Evolutionary conservation across 2,113 vertebrate genomes (phyloP).

Genomic region (Clarias magur): DNA sequence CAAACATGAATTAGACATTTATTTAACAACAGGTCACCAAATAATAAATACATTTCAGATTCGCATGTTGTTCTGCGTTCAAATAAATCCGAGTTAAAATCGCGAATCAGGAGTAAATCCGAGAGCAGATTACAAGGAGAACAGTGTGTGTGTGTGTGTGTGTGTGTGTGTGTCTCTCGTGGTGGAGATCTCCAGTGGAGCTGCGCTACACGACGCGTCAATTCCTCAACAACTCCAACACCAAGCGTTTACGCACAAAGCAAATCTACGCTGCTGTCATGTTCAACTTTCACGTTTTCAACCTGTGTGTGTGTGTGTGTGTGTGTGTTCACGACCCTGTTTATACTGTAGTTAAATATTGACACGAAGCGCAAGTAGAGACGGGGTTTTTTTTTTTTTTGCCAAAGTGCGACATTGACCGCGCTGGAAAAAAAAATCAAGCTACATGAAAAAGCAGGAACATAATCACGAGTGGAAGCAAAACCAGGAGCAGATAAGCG

Average conservation of each 20-base stretch:
- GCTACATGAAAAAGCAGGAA: slow-evolving; percentile 13
- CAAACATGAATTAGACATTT: background rate
- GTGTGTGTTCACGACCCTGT: background rate
- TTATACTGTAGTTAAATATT: slow-evolving; percentile 66
- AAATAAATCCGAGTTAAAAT: slow-evolving; percentile 32
- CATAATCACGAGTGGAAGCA: background rate
- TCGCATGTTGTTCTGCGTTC: background rate
- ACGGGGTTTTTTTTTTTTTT: slow-evolving; percentile 54
- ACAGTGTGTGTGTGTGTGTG: background rate
- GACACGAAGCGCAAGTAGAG: slow-evolving; percentile 59
- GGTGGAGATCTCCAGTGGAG: too few species aligned
- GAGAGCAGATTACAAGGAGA: slow-evolving; percentile 41
- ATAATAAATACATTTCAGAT: background rate
- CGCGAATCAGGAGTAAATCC: slow-evolving; percentile 35
- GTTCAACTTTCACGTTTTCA: background rate
- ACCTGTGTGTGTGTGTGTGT: background rate
- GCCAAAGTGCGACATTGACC: slow-evolving; percentile 52
- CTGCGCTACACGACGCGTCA: background rate
- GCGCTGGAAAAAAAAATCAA: background rate
- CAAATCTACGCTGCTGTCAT: background rate
- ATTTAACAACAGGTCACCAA: background rate
- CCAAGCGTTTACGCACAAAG: background rate
- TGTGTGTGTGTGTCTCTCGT: too few species aligned
- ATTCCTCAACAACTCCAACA: background rate
- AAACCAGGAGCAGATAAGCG: background rate